Conservation (phyloP, 2,113 vertebrate genomes). For the Hippocampus zosterae region DNA sequence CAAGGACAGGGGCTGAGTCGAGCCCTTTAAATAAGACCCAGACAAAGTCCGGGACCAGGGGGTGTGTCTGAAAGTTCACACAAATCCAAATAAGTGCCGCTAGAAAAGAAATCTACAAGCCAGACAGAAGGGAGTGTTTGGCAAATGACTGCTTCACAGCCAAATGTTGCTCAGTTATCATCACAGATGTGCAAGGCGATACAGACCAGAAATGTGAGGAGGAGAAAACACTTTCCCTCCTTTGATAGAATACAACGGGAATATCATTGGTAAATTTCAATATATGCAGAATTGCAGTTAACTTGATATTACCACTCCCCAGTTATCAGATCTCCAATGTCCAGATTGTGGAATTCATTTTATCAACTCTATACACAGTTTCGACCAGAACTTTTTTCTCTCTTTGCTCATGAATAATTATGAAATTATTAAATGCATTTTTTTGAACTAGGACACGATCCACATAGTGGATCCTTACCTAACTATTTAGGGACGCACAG, state of each 20-base stretch:
- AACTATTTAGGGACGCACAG: too few relatives aligned
- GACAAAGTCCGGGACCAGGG: not conserved
- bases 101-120: slow-evolving; percentile 3
- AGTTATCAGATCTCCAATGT: too few relatives aligned
- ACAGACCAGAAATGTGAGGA: not conserved
- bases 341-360: too few relatives aligned
- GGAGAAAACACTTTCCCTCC: not conserved
- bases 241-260: not conserved
- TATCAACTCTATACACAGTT: too few relatives aligned
- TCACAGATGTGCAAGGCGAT: not conserved
- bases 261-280: not conserved
- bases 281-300: too few relatives aligned
- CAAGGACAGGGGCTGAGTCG: not conserved
- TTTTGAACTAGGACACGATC: too few relatives aligned
- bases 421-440: too few relatives aligned
- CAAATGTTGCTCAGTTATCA: not conserved
- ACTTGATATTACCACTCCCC: too few relatives aligned
- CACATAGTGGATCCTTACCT: too few relatives aligned
- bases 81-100: slow-evolving; percentile 8
- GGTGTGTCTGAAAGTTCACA: slow-evolving; percentile 3
- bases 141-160: not conserved
- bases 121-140: not conserved
- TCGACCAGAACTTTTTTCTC: too few relatives aligned
- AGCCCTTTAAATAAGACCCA: slow-evolving; percentile 8
- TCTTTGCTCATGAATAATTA: too few relatives aligned